These are phyloP conservation scores for Crambe crambe DNA, from an alignment of 37 sponge, comb jelly and placozoan genomes.

Conservation along the genomic window DNA sequence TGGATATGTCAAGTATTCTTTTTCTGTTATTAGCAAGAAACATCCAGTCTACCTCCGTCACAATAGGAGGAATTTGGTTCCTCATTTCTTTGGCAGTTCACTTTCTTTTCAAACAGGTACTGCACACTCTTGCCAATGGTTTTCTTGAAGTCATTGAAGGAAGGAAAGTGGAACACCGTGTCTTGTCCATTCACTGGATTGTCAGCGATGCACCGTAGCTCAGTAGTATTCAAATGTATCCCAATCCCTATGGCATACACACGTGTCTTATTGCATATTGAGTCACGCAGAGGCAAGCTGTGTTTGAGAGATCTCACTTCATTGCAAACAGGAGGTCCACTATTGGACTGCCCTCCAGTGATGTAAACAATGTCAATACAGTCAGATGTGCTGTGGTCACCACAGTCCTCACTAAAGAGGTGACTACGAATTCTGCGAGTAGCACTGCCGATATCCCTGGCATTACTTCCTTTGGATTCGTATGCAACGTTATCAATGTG, in stretches of 20 bases:
- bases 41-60: too few relatives aligned
- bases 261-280: neutral
- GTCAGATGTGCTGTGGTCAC: neutral
- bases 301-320: neutral
- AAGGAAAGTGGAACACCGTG: neutral
- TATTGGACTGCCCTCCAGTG: constrained; percentile 13
- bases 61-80: too few relatives aligned
- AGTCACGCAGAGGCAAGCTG: neutral
- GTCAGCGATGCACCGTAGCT: neutral
- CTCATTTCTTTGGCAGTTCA: neutral
- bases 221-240: neutral
- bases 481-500: neutral
- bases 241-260: constrained; percentile 19
- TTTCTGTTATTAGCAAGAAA: too few relatives aligned
- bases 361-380: constrained; percentile 13
- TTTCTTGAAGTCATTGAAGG: neutral
- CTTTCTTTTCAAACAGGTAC: neutral
- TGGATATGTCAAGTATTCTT: too few relatives aligned
- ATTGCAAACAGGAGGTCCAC: neutral
- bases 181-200: neutral
- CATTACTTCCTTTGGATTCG: neutral
- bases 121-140: neutral
- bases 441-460: constrained; percentile 2
- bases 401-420: neutral
- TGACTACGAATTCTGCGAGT: neutral